Conservation (phyloP, 1,140 invertebrate genomes). For the Microvelia longipes region DNA sequence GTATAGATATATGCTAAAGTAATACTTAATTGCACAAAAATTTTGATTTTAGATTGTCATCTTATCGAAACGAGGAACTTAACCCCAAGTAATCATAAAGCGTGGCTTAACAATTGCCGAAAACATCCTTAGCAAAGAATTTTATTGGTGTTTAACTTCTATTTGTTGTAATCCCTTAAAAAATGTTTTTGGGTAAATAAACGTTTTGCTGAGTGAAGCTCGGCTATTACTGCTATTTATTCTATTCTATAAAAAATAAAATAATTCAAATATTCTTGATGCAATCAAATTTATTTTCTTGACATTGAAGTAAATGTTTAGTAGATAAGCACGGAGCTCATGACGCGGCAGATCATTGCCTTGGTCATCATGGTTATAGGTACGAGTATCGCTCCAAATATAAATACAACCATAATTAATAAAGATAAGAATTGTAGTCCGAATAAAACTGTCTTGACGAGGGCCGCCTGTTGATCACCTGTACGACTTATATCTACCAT, state of each 20-base stretch:
- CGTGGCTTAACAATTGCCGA: too few relatives aligned
- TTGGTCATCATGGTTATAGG: conserved; percentile 6
- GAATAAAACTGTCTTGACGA: not conserved
- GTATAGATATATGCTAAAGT: too few relatives aligned
- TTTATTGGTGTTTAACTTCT: too few relatives aligned
- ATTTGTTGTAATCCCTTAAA: too few relatives aligned
- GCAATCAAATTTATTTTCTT: not conserved
- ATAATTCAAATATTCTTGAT: not conserved
- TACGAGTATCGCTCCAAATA: conserved; percentile 7
- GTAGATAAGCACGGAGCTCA: not conserved
- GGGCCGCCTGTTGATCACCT: not conserved
- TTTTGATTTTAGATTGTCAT: too few relatives aligned
- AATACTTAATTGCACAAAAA: too few relatives aligned
- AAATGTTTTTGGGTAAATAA: too few relatives aligned
- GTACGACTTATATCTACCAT: not conserved
- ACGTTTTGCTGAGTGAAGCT: conserved; percentile 5
- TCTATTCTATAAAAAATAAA: not conserved
- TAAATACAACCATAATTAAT: not conserved
- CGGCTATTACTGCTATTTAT: not conserved
- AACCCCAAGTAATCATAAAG: too few relatives aligned
- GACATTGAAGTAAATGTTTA: not conserved
- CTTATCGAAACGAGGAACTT: too few relatives aligned
- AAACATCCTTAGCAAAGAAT: too few relatives aligned
- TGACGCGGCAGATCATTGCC: not conserved
- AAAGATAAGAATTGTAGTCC: not conserved